Conservation (phyloP, 2,888 invertebrate species). For the Synanthedon myopaeformis region DNA sequence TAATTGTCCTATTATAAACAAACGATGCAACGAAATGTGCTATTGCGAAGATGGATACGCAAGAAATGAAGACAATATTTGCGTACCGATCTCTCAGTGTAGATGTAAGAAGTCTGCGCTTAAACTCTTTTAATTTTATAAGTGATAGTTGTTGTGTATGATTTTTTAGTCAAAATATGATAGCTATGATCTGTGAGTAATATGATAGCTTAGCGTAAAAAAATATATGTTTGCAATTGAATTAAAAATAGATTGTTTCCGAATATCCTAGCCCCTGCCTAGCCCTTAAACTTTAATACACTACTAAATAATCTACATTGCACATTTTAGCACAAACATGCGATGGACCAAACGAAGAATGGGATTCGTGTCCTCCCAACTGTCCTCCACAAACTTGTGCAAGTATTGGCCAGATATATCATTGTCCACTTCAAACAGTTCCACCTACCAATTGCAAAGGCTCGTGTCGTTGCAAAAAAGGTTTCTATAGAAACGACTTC, state of each 20-base stretch:
- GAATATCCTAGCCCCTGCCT: no score
- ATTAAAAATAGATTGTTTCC: no score
- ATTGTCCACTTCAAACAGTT: constrained; percentile 2
- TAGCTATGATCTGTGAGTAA: no score
- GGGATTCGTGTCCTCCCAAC: constrained; percentile 15
- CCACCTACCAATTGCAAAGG: constrained; percentile 1
- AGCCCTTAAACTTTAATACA: no score
- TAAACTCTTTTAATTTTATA: no score
- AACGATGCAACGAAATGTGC: constrained; percentile 24
- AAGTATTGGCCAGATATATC: neutral
- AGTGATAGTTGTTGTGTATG: no score
- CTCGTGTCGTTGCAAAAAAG: constrained; percentile 16
- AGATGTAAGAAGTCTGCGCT: neutral
- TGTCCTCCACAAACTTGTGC: constrained; percentile 20
- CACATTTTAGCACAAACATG: neutral
- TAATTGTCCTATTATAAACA: constrained; percentile 22
- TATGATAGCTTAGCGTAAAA: no score
- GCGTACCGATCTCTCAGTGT: constrained; percentile 18
- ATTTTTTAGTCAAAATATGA: no score
- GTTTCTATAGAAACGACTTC: constrained; percentile 14
- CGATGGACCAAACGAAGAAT: constrained; percentile 7
- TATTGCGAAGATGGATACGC: constrained; percentile 29
- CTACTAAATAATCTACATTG: no score
- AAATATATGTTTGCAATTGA: no score
- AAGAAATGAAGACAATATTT: constrained; percentile 17